phyloP scores from a whole-genome alignment of 2,113 vertebrate genomes.

The Donacobius atricapilla region DNA sequence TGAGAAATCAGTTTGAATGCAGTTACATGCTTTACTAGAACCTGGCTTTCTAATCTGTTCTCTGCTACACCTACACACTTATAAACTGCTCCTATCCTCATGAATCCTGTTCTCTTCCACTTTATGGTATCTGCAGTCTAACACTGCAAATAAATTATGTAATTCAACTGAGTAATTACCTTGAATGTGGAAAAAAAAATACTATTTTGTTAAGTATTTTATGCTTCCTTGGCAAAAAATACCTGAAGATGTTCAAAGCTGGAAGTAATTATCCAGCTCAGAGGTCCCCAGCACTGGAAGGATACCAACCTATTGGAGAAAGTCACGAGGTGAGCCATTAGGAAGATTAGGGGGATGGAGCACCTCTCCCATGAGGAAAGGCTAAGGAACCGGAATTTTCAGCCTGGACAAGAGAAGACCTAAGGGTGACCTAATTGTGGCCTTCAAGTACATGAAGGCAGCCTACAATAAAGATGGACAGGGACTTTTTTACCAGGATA shows the following conservation, averaged over 20 bases:
- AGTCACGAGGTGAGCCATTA: background rate
- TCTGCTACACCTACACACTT: background rate
- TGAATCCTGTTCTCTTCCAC: background rate
- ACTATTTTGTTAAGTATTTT: background rate
- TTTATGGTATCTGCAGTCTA: background rate
- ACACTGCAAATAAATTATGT: background rate
- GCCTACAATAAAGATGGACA: background rate
- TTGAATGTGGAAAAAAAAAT: background rate
- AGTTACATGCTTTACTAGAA: background rate
- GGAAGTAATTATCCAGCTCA: background rate
- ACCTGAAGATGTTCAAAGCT: background rate
- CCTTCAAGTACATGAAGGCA: background rate
- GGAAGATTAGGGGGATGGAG: background rate
- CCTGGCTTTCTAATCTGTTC: background rate
- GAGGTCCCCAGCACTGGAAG: background rate
- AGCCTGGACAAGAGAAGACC: background rate
- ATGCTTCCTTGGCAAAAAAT: background rate
- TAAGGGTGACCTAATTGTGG: too few species aligned
- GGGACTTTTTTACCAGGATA: background rate
- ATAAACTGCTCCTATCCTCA: background rate
- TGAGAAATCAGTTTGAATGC: rapidly evolving
- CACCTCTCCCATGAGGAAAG: background rate
- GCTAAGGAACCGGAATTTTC: background rate
- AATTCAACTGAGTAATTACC: background rate
- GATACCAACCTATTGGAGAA: background rate